Conservation (phyloP, 2,888 invertebrate species). For the Tanytarsus gracilentus region DNA sequence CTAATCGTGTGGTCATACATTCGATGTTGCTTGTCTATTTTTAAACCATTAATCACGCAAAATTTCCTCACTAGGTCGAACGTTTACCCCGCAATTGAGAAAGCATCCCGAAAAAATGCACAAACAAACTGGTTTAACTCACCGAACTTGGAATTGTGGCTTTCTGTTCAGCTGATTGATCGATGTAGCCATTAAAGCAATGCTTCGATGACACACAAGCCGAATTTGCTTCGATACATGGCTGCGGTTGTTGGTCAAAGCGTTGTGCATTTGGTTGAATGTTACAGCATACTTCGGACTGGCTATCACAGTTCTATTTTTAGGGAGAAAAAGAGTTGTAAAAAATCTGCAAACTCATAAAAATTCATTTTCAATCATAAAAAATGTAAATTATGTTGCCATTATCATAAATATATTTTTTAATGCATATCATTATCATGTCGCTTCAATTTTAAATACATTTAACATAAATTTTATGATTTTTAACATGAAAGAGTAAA, state of each 20-base stretch:
- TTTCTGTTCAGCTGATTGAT: constrained; percentile 19
- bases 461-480: no score
- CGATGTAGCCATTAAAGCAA: constrained; percentile 40
- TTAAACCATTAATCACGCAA: background rate
- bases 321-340: no score
- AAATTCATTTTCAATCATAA: no score
- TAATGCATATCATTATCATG: no score
- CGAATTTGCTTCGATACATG: constrained; percentile 37
- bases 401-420: no score
- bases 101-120: background rate
- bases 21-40: background rate
- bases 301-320: constrained; percentile 16
- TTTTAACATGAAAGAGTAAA: no score
- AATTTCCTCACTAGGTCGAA: no score
- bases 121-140: constrained; percentile 33
- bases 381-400: no score
- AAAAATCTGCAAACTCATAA: no score
- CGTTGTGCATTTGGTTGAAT: constrained; percentile 1
- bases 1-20: no score
- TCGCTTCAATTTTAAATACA: no score
- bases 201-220: constrained; percentile 40
- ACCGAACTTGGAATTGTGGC: constrained; percentile 37
- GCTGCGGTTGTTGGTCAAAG: constrained; percentile 31
- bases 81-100: no score
- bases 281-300: constrained; percentile 17